Evolutionary conservation across 2,888 invertebrate species (phyloP).

Genomic region (Phytoseiulus persimilis): DNA sequence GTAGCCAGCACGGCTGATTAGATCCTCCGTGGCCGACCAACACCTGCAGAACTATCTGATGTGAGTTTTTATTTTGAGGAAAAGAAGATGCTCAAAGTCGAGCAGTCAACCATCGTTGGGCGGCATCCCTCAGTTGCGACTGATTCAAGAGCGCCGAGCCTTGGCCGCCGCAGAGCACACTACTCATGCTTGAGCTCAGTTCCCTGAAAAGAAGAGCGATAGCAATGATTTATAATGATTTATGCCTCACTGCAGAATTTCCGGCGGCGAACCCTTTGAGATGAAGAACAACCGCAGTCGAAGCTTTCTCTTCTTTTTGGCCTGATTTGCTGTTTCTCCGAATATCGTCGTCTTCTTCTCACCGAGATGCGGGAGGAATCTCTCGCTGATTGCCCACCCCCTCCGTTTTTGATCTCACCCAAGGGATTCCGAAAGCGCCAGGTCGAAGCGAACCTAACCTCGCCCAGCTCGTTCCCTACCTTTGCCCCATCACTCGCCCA

Average conservation of each 20-base stretch:
- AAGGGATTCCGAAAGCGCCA: slow-evolving; percentile 11
- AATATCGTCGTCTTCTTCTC: not conserved
- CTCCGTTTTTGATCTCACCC: slow-evolving; percentile 23
- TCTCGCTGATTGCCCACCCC: slow-evolving; percentile 28
- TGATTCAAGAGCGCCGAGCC: too few species aligned
- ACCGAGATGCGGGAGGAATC: not conserved
- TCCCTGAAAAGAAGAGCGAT: not conserved
- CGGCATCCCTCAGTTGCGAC: too few species aligned
- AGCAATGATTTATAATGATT: not conserved
- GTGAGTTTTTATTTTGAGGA: not conserved
- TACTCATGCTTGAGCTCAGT: too few species aligned
- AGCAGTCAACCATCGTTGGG: not conserved
- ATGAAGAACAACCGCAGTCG: not conserved
- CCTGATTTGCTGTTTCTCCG: not conserved
- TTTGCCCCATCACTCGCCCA: not conserved
- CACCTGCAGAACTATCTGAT: not conserved
- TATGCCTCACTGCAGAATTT: not conserved
- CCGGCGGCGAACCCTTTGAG: not conserved
- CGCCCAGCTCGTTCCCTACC: not conserved
- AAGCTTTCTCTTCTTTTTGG: not conserved
- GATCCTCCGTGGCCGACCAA: not conserved
- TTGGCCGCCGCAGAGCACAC: too few species aligned
- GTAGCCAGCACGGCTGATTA: not conserved
- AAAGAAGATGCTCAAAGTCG: not conserved
- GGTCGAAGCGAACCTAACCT: not conserved